phyloP scores from a whole-genome alignment of 1,140 invertebrate species.

The Micrasema minimum region DNA sequence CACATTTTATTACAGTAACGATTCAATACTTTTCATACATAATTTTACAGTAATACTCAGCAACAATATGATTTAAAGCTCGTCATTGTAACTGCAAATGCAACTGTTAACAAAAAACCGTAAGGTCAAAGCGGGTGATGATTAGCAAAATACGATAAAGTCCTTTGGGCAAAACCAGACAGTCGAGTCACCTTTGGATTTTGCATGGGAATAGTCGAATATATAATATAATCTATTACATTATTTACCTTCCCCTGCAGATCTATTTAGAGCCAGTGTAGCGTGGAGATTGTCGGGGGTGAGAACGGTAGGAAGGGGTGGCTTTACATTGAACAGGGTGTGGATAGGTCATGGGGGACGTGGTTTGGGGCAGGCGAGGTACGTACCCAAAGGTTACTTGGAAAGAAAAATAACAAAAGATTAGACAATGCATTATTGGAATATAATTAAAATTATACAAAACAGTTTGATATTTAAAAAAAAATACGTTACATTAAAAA shows the following conservation, averaged over 20 bases:
- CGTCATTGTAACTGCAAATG: no score
- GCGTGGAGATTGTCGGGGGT: slow-evolving; percentile 9
- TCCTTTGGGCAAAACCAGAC: slow-evolving; percentile 10
- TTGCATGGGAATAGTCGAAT: slow-evolving; percentile 20
- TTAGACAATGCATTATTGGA: no score
- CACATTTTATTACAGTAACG: no score
- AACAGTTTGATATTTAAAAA: no score
- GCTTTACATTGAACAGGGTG: not conserved
- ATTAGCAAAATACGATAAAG: no score
- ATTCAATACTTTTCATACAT: no score
- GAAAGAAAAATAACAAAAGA: slow-evolving; percentile 3
- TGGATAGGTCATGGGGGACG: slow-evolving; percentile 11
- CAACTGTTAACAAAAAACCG: no score
- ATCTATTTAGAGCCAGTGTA: slow-evolving; percentile 24
- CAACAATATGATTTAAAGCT: no score
- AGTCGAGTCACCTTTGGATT: slow-evolving; percentile 31
- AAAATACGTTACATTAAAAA: no score
- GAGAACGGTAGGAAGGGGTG: not conserved
- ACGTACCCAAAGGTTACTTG: slow-evolving; percentile 9
- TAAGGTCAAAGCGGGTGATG: no score
- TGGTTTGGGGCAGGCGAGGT: slow-evolving; percentile 6
- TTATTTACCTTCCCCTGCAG: slow-evolving; percentile 5
- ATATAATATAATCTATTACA: not conserved
- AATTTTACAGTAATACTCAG: no score
- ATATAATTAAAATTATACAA: no score